A percentile compares a stretch with the other conserved stretches of the same genome.
phyloP scores from a whole-genome alignment of 1,140 invertebrate species.

The Zaprionus ghesquierei region DNA sequence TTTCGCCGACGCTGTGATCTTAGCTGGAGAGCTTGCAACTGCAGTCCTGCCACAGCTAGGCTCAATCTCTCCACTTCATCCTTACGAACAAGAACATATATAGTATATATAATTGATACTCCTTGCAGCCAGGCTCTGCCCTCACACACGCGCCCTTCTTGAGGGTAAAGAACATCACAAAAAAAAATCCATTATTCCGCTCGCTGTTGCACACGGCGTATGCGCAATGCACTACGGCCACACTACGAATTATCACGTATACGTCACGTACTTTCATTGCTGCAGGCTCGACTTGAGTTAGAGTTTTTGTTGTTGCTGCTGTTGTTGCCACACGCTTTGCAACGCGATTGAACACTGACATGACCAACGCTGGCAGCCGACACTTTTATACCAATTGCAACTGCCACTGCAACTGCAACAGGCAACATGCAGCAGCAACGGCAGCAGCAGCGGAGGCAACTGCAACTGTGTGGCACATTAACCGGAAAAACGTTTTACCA shows the following conservation, averaged over 20 bases:
- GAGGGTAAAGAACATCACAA: background rate
- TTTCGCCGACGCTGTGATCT: background rate
- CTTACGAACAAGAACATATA: background rate
- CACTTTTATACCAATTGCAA: constrained; percentile 57
- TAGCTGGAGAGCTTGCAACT: background rate
- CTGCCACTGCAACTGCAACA: constrained; percentile 18
- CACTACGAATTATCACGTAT: constrained; percentile 16
- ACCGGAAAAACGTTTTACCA: constrained; percentile 45
- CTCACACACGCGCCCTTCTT: background rate
- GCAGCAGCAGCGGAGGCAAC: constrained; percentile 18
- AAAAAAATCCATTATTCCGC: background rate
- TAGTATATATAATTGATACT: background rate
- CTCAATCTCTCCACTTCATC: background rate
- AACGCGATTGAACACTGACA: constrained; percentile 67
- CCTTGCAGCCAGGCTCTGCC: background rate
- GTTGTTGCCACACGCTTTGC: constrained; percentile 27
- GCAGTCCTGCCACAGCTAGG: background rate
- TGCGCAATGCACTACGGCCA: constrained; percentile 20
- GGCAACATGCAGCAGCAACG: background rate
- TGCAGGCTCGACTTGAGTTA: constrained; percentile 32
- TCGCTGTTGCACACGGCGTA: constrained; percentile 16
- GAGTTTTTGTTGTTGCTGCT: background rate
- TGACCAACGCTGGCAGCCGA: constrained; percentile 43
- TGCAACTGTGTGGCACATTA: constrained; percentile 39
- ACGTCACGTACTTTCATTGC: constrained; percentile 68